phyloP scores from a whole-genome alignment of 2,797 vertebrate species.

The Champsocephalus gunnari region DNA sequence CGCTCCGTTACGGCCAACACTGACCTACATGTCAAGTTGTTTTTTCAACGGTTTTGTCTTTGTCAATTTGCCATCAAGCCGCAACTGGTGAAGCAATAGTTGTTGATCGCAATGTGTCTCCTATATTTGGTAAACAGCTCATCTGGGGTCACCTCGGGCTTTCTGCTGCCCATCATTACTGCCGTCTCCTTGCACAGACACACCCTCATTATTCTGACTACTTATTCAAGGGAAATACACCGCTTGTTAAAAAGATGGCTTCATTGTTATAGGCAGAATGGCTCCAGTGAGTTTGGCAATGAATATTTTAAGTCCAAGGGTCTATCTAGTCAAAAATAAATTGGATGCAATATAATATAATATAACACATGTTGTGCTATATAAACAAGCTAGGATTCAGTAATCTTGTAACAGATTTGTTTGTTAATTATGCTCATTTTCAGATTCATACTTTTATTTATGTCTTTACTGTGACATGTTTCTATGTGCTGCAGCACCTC shows the following conservation, averaged over 20 bases:
- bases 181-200: background rate
- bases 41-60: background rate
- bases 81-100: constrained; percentile 18
- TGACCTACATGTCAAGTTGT: background rate
- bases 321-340: too few relatives aligned
- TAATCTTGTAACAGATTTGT: background rate
- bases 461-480: too few relatives aligned
- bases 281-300: too few relatives aligned
- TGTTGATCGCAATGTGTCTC: background rate
- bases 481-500: too few relatives aligned
- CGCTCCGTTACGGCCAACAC: background rate
- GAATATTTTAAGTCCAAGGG: too few relatives aligned
- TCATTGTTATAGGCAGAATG: too few relatives aligned
- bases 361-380: background rate
- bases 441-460: too few relatives aligned
- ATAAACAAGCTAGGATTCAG: background rate
- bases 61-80: background rate
- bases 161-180: background rate
- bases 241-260: background rate
- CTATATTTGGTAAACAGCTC: background rate
- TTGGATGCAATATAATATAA: too few relatives aligned
- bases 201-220: background rate
- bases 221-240: background rate
- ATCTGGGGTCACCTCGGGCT: background rate
- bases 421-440: background rate